Percentiles rank a stretch among this genome's conserved stretches.
Conservation (phyloP, 2,797 vertebrate genomes). For the Heteromormyrus szaboi region DNA sequence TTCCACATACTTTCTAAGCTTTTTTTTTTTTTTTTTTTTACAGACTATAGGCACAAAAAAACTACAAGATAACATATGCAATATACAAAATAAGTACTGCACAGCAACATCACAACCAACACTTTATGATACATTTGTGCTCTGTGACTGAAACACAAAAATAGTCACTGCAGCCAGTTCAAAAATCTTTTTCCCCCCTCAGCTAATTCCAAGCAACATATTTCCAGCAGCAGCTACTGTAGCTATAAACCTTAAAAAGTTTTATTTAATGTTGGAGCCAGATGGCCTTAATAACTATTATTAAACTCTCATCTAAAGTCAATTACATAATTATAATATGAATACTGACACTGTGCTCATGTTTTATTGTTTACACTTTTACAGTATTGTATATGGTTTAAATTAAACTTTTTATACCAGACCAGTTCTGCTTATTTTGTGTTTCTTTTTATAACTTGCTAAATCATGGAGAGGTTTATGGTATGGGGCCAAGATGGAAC, state of each 20-base stretch:
- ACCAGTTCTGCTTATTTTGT: slow-evolving; percentile 11
- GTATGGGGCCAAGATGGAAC: not conserved
- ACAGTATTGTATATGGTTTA: not conserved
- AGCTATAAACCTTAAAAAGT: not conserved
- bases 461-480: not conserved
- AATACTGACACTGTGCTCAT: not conserved
- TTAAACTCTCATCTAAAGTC: not conserved
- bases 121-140: not conserved
- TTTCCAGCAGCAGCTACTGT: not conserved
- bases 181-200: not conserved
- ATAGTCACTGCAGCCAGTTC: not conserved
- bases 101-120: not conserved
- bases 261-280: slow-evolving; percentile 46
- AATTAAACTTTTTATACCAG: not conserved
- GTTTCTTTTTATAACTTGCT: slow-evolving; percentile 11
- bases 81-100: not conserved
- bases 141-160: not conserved
- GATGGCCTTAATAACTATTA: slow-evolving; percentile 51
- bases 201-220: not conserved
- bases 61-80: not conserved
- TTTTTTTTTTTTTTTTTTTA: not conserved
- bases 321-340: slow-evolving; percentile 16
- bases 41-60: not conserved
- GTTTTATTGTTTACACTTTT: not conserved
- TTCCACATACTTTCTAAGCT: not conserved